Base-by-base conservation (phyloP, 2,113 vertebrate genomes). In the Kryptolebias marmoratus region DNA sequence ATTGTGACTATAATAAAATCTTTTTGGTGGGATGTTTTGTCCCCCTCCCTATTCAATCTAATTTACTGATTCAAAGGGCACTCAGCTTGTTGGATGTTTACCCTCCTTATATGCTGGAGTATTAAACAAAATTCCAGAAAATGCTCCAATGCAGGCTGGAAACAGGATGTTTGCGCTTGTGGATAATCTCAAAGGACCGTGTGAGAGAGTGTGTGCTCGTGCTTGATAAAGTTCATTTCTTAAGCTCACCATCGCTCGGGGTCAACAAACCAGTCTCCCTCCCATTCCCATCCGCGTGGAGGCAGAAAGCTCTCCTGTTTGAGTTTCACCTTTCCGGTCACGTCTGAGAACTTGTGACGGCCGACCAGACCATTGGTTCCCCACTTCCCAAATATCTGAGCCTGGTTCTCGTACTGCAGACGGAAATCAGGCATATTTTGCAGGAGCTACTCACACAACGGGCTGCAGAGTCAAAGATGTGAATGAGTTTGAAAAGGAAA, bases 261-360 rank as follows among this genome's bases (percentile, higher is more conserved):
- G 86, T 98, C 96, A 80, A 99, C 85, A 36, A 93, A 91, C 97
- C 97, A 99, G 64, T 97, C 96, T 53, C 73, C 93, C 77, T 98
- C 96, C 98, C 98, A 99, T 22, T 99, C 93, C 98, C 98, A 99
- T 49, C 95, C 95, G 49, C 92, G 94, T 1, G 98, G 98, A 9
- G 97, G 98, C 84, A 99, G 81, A 84, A 99, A 99, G 63, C 94
- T 94, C n/a, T 99, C 97, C 73, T 85, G 93, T 84, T 99, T 99
- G 65, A 99, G 95, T 79, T 99, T 99, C 75, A 99, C 95, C 86
- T 97, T 97, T 86, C 98, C 98, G 0, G 97, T 99, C 88, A 99
- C 95, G 31, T 99, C 96, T 0, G 98, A 99, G 93, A 94, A 98
- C 63, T 99, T 99, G 64, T 97, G 95, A 30, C 96, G 96, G 67